Evolutionary conservation across 1,140 invertebrate species (phyloP).

Genomic region (Meloidogyne floridensis): DNA sequence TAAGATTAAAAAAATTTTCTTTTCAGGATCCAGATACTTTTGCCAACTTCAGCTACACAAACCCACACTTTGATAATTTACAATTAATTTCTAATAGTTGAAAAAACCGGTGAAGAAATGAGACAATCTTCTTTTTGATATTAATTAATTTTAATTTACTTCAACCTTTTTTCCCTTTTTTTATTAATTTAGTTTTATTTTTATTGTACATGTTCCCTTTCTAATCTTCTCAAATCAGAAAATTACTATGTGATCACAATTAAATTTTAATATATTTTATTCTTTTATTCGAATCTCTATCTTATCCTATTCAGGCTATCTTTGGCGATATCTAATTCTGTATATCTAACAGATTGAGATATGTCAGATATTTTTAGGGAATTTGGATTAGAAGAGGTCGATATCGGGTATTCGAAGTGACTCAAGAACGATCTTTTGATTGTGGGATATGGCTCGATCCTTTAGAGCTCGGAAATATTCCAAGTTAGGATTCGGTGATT

Average conservation of each 20-base stretch:
- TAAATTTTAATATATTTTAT: background rate
- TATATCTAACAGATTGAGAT: no score
- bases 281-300: background rate
- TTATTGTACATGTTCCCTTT: background rate
- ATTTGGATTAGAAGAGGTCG: no score
- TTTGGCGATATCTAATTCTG: no score
- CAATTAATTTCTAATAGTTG: constrained; percentile 7
- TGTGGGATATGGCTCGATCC: no score
- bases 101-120: constrained; percentile 2
- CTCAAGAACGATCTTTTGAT: no score
- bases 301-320: background rate
- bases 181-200: background rate
- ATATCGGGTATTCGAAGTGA: no score
- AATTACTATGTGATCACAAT: background rate
- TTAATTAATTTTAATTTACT: background rate
- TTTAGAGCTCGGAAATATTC: no score
- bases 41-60: constrained; percentile 92
- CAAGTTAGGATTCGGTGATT: no score
- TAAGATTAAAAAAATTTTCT: no score
- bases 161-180: background rate
- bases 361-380: no score
- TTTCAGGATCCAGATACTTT: constrained; percentile 89
- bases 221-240: background rate
- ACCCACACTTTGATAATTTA: constrained; percentile 66
- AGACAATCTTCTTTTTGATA: background rate